Percentiles rank a stretch among this genome's conserved stretches.
phyloP scores from a whole-genome alignment of 2,797 vertebrate genomes.

The Acanthurus leucopareius region DNA sequence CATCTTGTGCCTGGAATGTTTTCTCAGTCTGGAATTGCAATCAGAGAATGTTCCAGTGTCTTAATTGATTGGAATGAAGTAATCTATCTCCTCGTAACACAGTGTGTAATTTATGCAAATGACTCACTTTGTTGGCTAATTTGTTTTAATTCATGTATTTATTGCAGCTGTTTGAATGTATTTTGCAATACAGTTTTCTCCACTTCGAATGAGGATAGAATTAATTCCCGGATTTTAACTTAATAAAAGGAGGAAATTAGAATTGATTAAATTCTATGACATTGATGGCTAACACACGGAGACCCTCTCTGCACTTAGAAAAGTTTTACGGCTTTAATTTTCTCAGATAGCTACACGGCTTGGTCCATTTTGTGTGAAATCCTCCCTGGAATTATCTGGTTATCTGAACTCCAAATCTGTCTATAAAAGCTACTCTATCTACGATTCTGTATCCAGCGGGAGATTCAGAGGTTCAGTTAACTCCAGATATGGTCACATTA shows the following conservation, averaged over 20 bases:
- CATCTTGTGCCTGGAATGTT: conserved; percentile 78
- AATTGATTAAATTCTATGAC: conserved; percentile 76
- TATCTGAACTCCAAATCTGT: conserved; percentile 63
- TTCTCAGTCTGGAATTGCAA: conserved; percentile 84
- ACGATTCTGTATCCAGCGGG: conserved; percentile 30
- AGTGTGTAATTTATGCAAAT: conserved; percentile 98
- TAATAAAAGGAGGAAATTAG: conserved; percentile 78
- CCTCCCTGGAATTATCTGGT: conserved; percentile 38
- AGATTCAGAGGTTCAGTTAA: conserved; percentile 51
- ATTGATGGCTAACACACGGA: conserved; percentile 65
- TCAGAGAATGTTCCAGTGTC: conserved; percentile 84
- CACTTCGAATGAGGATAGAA: conserved; percentile 71
- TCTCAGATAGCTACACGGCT: conserved; percentile 5
- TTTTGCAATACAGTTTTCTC: conserved; percentile 71
- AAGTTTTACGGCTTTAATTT: conserved; percentile 66
- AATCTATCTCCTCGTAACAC: conserved; percentile 84
- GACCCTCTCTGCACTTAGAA: conserved; percentile 59
- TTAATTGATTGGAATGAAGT: conserved; percentile 89
- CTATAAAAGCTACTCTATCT: conserved; percentile 35
- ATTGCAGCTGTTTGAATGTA: conserved; percentile 81
- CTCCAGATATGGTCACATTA: conserved; percentile 73
- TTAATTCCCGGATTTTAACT: conserved; percentile 80
- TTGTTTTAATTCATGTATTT: conserved; percentile 86
- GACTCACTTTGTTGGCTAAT: conserved; percentile 91
- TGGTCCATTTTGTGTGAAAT: conserved; percentile 40